Base-by-base conservation (phyloP, 2,797 vertebrate species). In the Acanthurus leucopareius region DNA sequence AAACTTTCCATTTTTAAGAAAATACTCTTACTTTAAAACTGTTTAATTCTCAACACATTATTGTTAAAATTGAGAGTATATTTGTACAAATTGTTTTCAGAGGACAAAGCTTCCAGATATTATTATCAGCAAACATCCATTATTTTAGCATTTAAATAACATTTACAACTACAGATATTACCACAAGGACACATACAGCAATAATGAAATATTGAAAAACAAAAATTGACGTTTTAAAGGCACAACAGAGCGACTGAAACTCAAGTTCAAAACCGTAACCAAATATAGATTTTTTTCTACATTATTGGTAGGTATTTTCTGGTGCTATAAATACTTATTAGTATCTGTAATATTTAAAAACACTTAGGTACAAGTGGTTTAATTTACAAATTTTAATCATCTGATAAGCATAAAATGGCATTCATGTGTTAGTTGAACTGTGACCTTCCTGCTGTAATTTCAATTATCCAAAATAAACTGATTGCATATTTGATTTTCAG, bases 401-500 rank as follows among this genome's bases (percentile, higher is more conserved):
- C 1, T 14, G 17, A 72, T 42, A 5, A 68, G 4, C 7, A 69
- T 17, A 10, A 64, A 73, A 70, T 1, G 10, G 20, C 47, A 61
- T 61, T 45, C 7, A 44, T 6, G 11, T 20, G 68, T 14, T 32
- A 42, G 11, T 32, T 10, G 1, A 62, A 35, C n/a, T 20, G 6
- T 66, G 1, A 51, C 19, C 38, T 47, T 14, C 14, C 32, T n/a
- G 22, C 20, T 35, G 20, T 74, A 22, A 59, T 52, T 80, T 63
- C 9, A 58, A 17, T 60, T 2, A 48, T 60, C 32, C 22, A 57
- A 75, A 61, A 16, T n/a, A 8, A n/a, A 64, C 42, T 57, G 58
- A 79, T 59, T 17, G 20, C 10, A 45, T 22, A 8, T 64, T 66
- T 67, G 35, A 71, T 45, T 35, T 89, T 86, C 49, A 53, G 69